Evolutionary conservation across 2,797 vertebrate genomes (phyloP).

Genomic region (Coreius guichenoti): DNA sequence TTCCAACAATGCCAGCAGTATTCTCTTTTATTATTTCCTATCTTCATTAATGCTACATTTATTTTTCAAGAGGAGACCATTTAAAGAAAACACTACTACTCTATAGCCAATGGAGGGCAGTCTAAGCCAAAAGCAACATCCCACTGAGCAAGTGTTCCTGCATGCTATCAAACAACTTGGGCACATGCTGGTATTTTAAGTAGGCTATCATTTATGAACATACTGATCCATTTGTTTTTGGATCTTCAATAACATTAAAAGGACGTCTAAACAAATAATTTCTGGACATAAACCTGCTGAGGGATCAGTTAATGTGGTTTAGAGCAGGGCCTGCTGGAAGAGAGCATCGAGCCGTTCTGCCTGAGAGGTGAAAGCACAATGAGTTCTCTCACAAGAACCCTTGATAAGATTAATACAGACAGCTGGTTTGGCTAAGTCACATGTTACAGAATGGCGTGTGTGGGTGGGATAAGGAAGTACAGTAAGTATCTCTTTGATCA

Average conservation of each 20-base stretch:
- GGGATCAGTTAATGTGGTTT: background rate
- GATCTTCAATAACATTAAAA: background rate
- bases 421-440: constrained; percentile 3
- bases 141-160: background rate
- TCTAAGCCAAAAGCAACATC: background rate
- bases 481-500: background rate
- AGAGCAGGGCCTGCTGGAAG: background rate
- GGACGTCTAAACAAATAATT: background rate
- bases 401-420: background rate
- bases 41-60: background rate
- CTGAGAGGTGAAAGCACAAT: background rate
- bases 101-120: constrained; percentile 25
- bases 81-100: background rate
- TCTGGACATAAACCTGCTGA: background rate
- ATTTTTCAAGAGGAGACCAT: background rate
- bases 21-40: background rate
- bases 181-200: background rate
- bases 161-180: background rate
- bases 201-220: background rate
- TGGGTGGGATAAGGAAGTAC: constrained; percentile 18
- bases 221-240: background rate
- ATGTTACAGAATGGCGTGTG: constrained; percentile 4
- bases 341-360: background rate
- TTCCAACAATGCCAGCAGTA: background rate
- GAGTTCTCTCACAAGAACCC: background rate